phyloP scores from a whole-genome alignment of 2,113 vertebrate genomes.

The Odobenus rosmarus region DNA sequence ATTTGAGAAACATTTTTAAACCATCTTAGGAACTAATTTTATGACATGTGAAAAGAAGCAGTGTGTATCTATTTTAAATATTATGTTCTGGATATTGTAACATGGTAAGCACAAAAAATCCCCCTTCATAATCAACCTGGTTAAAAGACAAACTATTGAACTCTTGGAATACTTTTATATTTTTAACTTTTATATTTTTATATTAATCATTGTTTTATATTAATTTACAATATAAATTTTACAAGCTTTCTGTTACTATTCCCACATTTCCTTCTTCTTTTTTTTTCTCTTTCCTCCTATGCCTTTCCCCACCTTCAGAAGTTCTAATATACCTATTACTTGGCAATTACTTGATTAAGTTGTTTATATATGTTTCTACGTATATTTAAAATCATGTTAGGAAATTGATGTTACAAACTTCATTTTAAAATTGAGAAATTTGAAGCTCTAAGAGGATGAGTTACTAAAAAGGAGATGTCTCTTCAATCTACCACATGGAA shows the following conservation, averaged over 20 bases:
- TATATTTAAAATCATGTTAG: background rate
- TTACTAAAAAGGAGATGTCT: background rate
- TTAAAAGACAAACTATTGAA: background rate
- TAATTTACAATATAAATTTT: background rate
- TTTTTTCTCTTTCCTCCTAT: background rate
- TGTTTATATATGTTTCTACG: background rate
- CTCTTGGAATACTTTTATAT: background rate
- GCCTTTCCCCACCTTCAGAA: background rate
- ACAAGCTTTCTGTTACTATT: background rate
- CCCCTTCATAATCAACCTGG: background rate
- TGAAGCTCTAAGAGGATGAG: background rate
- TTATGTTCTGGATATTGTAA: background rate
- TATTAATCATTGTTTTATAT: background rate
- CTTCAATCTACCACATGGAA: background rate
- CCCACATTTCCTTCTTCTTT: background rate
- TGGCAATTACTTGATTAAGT: background rate
- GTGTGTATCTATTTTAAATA: background rate
- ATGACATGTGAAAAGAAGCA: background rate
- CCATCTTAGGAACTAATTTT: constrained; percentile 1
- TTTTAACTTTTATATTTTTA: background rate
- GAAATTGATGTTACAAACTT: background rate
- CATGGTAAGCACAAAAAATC: background rate
- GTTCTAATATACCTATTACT: background rate
- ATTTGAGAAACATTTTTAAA: background rate
- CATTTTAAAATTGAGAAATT: background rate